phyloP scores from a whole-genome alignment of 1,140 invertebrate species.

The Drosophila sechellia region DNA sequence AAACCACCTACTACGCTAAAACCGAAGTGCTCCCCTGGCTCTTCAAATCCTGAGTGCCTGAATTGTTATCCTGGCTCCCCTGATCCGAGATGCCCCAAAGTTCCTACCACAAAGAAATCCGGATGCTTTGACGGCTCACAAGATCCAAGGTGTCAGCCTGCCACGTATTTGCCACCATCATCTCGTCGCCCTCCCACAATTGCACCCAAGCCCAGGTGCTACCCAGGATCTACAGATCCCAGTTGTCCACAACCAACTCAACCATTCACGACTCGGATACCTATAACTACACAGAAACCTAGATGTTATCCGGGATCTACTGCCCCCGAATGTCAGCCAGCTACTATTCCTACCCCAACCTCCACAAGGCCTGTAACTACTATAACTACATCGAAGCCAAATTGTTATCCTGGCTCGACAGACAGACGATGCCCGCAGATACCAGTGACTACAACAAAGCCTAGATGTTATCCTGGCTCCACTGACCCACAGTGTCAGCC shows the following conservation, averaged over 20 bases:
- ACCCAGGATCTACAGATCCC: conserved; percentile 77
- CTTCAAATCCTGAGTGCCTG: conserved; percentile 24
- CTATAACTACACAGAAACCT: conserved; percentile 7
- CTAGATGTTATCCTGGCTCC: conserved; percentile 64
- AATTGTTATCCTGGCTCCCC: conserved; percentile 47
- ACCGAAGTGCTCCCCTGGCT: conserved; percentile 77
- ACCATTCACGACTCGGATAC: conserved; percentile 15
- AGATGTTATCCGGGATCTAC: conserved; percentile 44
- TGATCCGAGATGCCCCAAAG: conserved; percentile 75
- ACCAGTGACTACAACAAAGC: conserved; percentile 17
- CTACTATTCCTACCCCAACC: conserved; percentile 58
- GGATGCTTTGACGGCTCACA: conserved; percentile 49
- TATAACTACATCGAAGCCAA: conserved; percentile 4
- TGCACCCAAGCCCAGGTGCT: conserved; percentile 37
- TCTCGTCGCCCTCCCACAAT: conserved; percentile 18
- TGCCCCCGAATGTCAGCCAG: conserved; percentile 82
- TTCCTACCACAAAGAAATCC: conserved; percentile 77
- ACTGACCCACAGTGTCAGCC: conserved; percentile 16
- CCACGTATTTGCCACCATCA: conserved; percentile 44
- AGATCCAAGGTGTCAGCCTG: conserved; percentile 55
- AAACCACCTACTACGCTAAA: conserved; percentile 27
- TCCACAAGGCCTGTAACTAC: conserved; percentile 15
- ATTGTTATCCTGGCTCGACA: conserved; percentile 36
- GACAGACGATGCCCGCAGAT: conserved; percentile 40
- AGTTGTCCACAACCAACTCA: conserved; percentile 74